phyloP scores from a whole-genome alignment of 92 coral and sea anemone species.

The Siderastrea siderea region DNA sequence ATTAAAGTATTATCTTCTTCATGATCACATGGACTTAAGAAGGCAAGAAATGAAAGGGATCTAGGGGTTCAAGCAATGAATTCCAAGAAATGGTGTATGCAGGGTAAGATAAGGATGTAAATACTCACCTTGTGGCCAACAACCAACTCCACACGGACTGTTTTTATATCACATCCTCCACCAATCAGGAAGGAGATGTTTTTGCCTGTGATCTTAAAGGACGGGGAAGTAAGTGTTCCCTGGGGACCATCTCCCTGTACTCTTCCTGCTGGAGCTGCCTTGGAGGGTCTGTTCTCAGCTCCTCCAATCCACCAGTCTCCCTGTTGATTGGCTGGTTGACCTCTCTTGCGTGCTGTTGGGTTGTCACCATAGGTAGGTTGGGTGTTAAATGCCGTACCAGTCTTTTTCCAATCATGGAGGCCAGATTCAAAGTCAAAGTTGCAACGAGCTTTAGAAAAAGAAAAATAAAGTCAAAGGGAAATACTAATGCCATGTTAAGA shows the following conservation, averaged over 20 bases:
- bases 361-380: slow-evolving; percentile 78
- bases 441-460: neutral
- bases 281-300: slow-evolving; percentile 56
- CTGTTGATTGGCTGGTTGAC: neutral
- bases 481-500: no score
- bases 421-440: slow-evolving; percentile 76
- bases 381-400: slow-evolving; percentile 65
- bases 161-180: slow-evolving; percentile 6
- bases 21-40: neutral
- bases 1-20: no score
- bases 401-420: slow-evolving; percentile 55
- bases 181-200: slow-evolving; percentile 26
- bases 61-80: neutral
- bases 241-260: no score
- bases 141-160: slow-evolving; percentile 62
- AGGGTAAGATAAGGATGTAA: no score
- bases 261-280: slow-evolving; percentile 40
- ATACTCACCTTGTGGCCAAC: slow-evolving; percentile 30
- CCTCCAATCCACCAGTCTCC: neutral
- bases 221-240: no score
- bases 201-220: slow-evolving; percentile 15
- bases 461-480: no score
- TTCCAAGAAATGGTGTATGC: neutral
- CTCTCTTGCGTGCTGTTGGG: neutral
- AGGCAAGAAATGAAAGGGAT: neutral